Evolutionary conservation across 2,797 vertebrate genomes (phyloP), one percentile per base, ranked within the genome.

Genomic region (Melanotaenia parkinsoni): DNA sequence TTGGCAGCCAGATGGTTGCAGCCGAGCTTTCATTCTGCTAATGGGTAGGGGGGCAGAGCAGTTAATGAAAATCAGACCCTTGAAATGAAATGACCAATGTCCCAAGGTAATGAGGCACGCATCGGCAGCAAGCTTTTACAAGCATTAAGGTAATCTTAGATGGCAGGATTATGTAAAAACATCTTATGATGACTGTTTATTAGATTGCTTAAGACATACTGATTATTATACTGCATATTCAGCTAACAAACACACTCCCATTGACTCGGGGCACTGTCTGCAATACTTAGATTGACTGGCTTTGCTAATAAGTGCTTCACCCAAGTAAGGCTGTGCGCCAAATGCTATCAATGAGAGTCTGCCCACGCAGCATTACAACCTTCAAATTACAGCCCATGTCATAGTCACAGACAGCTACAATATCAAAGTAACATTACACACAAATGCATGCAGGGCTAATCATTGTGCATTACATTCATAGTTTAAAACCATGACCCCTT

Each of bases 31-130:
- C 74, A 88, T 91, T 92, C 88, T 78, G 78, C 88, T 93, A 93
- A 94, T 92, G 89, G 86, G 89, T 77, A 82, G 76, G 85, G 79
- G 88, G 82, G 85, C 81, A 73, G 70, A 79, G 76, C 80, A 88
- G 91, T 90, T 93, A 93, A 95, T 95, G 94, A 94, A 95, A 95
- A 93, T 89, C 92, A 92, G 79, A 83, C 80, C 90, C 89, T 91
- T 92, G 93, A 93, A 94, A 95, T 94, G 88, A 93, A 93, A 93
- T 94, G 92, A 93, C 92, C 93, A 90, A 92, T 90, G 88, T 92
- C 91, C 88, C 81, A 89, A 93, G 91, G 90, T 92, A 93, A 95
- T 92, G 89, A 93, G 89, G 91, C 86, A 79, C 87, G 88, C 84
- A 85, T 90, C 84, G 53, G 70, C 84, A 59, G 84, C 61, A 24